Evolutionary conservation across 2,888 invertebrate genomes (phyloP).

Genomic region (Isoperla grammatica): DNA sequence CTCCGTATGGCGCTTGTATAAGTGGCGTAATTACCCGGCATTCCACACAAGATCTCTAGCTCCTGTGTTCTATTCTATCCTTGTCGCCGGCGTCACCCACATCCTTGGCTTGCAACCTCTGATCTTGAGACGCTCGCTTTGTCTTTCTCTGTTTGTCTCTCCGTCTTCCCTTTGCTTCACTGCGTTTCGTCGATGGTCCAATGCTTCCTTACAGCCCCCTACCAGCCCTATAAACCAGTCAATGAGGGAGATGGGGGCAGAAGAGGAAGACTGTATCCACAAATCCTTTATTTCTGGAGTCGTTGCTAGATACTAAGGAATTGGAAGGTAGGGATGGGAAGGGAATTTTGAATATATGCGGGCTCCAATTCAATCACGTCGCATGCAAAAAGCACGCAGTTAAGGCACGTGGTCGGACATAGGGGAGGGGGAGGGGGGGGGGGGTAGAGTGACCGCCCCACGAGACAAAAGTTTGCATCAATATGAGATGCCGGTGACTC

Average conservation of each 20-base stretch:
- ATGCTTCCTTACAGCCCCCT: constrained; percentile 19
- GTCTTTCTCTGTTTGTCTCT: constrained; percentile 18
- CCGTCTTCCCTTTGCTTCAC: constrained; percentile 20
- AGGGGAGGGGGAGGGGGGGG: constrained; percentile 4
- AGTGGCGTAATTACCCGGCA: constrained; percentile 24
- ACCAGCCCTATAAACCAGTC: constrained; percentile 25
- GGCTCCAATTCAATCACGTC: constrained; percentile 25
- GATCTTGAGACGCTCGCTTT: constrained; percentile 17
- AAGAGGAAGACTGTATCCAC: constrained; percentile 25
- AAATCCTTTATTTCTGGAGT: constrained; percentile 25
- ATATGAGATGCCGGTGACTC: constrained; percentile 2
- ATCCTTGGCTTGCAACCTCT: constrained; percentile 19
- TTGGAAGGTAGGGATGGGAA: constrained; percentile 10
- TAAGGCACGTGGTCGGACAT: constrained; percentile 11
- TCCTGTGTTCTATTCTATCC: constrained; percentile 8
- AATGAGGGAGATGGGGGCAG: constrained; percentile 19
- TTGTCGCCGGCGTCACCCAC: constrained; percentile 14
- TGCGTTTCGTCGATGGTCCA: constrained; percentile 21
- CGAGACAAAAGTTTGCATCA: constrained; percentile 19
- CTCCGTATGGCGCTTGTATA: constrained; percentile 21
- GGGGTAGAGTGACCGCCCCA: not conserved
- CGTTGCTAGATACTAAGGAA: constrained; percentile 25
- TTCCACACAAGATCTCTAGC: constrained; percentile 19
- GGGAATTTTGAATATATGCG: constrained; percentile 27
- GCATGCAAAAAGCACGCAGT: constrained; percentile 23